Conservation (phyloP, 2,113 vertebrate genomes). For the Empidonax traillii region DNA sequence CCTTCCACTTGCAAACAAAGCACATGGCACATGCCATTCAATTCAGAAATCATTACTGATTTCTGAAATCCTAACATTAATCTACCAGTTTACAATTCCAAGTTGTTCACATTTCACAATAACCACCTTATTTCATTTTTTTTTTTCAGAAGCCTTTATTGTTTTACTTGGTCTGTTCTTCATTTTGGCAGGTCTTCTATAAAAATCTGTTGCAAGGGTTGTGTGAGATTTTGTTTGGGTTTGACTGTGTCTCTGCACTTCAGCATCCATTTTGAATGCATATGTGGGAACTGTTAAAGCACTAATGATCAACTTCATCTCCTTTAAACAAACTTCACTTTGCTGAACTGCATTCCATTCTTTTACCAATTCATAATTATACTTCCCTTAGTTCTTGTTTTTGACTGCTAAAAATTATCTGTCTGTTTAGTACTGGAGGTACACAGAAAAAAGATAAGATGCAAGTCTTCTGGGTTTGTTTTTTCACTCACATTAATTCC, state of each 20-base stretch:
- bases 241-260: not conserved
- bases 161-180: not conserved
- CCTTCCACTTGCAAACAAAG: not conserved
- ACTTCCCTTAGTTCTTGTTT: not conserved
- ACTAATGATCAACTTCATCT: not conserved
- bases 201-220: not conserved
- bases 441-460: not conserved
- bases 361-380: not conserved
- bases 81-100: not conserved
- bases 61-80: not conserved
- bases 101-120: not conserved
- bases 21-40: too few relatives aligned
- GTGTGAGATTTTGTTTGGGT: not conserved
- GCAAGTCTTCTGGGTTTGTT: not conserved
- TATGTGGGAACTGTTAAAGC: not conserved
- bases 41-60: not conserved
- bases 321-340: not conserved
- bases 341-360: not conserved
- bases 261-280: not conserved
- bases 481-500: not conserved
- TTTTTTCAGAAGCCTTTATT: not conserved
- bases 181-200: not conserved
- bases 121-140: not conserved
- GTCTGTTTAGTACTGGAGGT: not conserved
- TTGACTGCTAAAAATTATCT: not conserved